phyloP scores from a whole-genome alignment of 2,888 invertebrate species.

The Aporophyla lueneburgensis region DNA sequence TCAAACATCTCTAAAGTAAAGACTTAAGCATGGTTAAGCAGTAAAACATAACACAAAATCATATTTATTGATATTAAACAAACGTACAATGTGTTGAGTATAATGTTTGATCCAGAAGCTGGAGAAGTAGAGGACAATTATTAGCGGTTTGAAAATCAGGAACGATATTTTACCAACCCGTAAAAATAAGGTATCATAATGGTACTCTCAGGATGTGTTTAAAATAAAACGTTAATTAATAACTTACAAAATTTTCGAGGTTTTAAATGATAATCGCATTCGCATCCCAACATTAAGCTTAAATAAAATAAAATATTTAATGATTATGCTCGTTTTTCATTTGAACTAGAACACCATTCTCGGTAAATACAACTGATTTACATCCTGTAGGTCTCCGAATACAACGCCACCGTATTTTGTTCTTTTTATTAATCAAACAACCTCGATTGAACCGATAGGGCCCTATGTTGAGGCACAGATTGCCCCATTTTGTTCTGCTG shows the following conservation, averaged over 20 bases:
- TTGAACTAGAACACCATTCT: neutral
- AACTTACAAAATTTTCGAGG: neutral
- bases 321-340: slow-evolving; percentile 29
- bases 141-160: too few species aligned
- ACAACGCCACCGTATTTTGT: slow-evolving; percentile 28
- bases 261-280: neutral
- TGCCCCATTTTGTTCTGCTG: slow-evolving; percentile 23
- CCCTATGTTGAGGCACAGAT: slow-evolving; percentile 18
- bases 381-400: neutral
- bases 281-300: neutral
- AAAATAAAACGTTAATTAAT: neutral
- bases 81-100: neutral
- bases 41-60: neutral
- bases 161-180: neutral
- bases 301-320: neutral
- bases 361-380: slow-evolving; percentile 14
- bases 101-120: neutral
- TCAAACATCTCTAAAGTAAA: neutral
- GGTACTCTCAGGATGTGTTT: neutral
- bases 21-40: neutral
- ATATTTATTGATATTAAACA: slow-evolving; percentile 3
- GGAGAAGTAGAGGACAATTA: neutral
- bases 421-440: neutral
- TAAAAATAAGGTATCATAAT: neutral
- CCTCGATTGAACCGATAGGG: slow-evolving; percentile 32